phyloP scores from a whole-genome alignment of 1,140 invertebrate genomes.

The Stenopsyche tienmushanensis region DNA sequence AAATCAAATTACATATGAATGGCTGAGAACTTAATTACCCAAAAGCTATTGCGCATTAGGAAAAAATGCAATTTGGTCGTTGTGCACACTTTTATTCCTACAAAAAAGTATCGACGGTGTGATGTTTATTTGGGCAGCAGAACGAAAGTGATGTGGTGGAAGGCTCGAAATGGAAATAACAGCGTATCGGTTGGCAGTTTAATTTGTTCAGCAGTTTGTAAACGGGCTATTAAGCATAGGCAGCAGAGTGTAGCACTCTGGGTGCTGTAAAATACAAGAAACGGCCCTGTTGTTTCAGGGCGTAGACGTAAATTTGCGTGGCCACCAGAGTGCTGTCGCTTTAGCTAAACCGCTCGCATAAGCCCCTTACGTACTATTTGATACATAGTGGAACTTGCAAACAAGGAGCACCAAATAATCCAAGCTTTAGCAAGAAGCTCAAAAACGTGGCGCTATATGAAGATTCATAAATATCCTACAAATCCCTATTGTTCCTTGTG shows the following conservation, averaged over 20 bases:
- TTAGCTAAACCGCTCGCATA: constrained; percentile 37
- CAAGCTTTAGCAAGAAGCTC: constrained; percentile 8
- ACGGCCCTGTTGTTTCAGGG: constrained; percentile 27
- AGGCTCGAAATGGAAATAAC: background rate
- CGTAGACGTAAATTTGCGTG: constrained; percentile 37
- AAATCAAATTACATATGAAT: too few relatives aligned
- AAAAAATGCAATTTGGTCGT: too few relatives aligned
- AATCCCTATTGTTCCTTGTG: constrained; percentile 5
- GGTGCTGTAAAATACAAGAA: constrained; percentile 40
- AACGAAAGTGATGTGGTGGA: too few relatives aligned
- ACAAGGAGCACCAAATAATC: constrained; percentile 22
- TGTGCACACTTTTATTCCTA: too few relatives aligned
- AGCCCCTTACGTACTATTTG: constrained; percentile 26
- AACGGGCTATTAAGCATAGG: background rate
- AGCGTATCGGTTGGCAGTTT: background rate
- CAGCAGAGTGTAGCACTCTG: background rate
- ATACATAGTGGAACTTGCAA: constrained; percentile 24
- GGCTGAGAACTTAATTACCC: too few relatives aligned
- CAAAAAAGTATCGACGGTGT: too few relatives aligned
- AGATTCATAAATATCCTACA: constrained; percentile 18
- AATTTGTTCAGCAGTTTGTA: background rate
- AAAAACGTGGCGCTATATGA: constrained; percentile 11
- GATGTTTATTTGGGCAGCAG: too few relatives aligned
- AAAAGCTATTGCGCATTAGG: too few relatives aligned
- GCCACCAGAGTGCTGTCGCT: constrained; percentile 37